phyloP scores from a whole-genome alignment of 1,140 invertebrate species.

The Temnothorax nylanderi region DNA sequence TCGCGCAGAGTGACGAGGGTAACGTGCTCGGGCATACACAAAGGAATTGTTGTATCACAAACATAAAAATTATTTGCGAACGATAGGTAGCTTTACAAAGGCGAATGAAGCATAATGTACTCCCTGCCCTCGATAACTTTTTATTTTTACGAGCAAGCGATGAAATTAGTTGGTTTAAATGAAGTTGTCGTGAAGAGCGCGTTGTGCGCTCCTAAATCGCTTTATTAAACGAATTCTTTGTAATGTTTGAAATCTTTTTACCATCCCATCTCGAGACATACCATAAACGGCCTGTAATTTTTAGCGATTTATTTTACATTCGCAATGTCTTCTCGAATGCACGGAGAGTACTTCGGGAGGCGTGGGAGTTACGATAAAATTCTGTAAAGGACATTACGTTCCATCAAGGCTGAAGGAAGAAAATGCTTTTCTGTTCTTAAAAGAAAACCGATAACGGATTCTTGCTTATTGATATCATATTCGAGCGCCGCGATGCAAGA shows the following conservation, averaged over 20 bases:
- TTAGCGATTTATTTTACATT: background rate
- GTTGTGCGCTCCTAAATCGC: background rate
- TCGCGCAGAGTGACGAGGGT: background rate
- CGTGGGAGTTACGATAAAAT: slow-evolving; percentile 11
- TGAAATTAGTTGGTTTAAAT: background rate
- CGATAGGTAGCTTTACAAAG: background rate
- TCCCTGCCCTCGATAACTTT: background rate
- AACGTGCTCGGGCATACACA: too few species aligned
- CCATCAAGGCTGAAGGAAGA: background rate
- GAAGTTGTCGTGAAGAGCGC: background rate
- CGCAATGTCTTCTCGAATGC: background rate
- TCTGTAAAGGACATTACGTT: slow-evolving; percentile 23
- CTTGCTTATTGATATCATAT: slow-evolving; percentile 59
- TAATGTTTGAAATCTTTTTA: slow-evolving; percentile 3
- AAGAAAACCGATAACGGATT: slow-evolving; percentile 61
- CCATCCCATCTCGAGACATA: background rate
- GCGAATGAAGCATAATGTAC: background rate
- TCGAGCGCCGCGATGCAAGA: slow-evolving; percentile 39
- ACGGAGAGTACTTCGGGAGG: background rate
- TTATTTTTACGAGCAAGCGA: background rate
- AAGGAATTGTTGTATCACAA: background rate
- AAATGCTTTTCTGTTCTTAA: slow-evolving; percentile 26
- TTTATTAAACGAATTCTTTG: background rate
- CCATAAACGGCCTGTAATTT: background rate
- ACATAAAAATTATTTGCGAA: background rate